A percentile compares a stretch with the other conserved stretches of the same genome.
Conservation (phyloP, 2,113 vertebrate genomes). For the Oryzias curvinotus region DNA sequence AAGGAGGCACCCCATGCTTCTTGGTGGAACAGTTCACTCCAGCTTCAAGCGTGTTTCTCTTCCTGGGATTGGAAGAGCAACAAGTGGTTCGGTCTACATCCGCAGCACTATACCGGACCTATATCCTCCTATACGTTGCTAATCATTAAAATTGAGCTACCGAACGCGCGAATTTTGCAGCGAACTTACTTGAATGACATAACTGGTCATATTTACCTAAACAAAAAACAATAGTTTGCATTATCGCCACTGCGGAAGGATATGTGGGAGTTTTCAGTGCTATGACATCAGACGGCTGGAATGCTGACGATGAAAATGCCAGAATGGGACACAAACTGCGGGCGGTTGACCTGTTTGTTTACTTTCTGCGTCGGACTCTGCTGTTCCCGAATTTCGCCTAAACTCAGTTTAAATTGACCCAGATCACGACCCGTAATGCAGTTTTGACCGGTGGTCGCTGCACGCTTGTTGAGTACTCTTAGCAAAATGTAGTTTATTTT, state of each 20-base stretch:
- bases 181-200: rapidly evolving
- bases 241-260: conserved; percentile 58
- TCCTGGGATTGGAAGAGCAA: conserved; percentile 80
- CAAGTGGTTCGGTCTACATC: conserved; percentile 71
- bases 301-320: conserved; percentile 84
- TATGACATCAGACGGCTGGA: conserved; percentile 93
- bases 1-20: conserved; percentile 45
- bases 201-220: rapidly evolving
- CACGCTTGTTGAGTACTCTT: neutral
- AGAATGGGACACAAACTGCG: conserved; percentile 71
- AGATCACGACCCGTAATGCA: neutral
- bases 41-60: conserved; percentile 78
- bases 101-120: conserved; percentile 62
- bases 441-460: neutral
- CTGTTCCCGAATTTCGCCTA: conserved; percentile 4
- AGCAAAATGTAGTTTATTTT: too few species aligned
- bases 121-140: too few species aligned
- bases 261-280: conserved; percentile 64
- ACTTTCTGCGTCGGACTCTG: conserved; percentile 39
- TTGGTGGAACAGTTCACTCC: conserved; percentile 45
- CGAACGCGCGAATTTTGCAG: rapidly evolving
- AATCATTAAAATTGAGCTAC: too few species aligned
- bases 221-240: conserved; percentile 19
- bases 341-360: conserved; percentile 52
- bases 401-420: conserved; percentile 7